Percentiles rank a stretch among this genome's conserved stretches.
phyloP scores from a whole-genome alignment of 1,140 invertebrate species.

The Ericerus pela region DNA sequence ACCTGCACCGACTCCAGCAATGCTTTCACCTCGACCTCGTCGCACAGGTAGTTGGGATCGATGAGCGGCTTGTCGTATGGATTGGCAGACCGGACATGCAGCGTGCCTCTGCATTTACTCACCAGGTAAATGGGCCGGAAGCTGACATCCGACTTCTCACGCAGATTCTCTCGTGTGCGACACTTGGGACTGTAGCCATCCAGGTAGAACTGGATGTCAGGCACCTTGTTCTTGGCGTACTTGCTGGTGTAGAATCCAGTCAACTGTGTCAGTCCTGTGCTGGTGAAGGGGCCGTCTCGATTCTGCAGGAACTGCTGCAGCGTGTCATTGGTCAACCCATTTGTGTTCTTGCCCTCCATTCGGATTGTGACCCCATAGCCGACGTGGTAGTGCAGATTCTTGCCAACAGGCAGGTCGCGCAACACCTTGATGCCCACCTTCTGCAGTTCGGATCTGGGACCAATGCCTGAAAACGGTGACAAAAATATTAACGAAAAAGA shows the following conservation, averaged over 20 bases:
- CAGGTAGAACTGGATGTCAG: constrained; percentile 48
- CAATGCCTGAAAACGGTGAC: too few relatives aligned
- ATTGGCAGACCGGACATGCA: constrained; percentile 30
- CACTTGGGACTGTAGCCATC: constrained; percentile 47
- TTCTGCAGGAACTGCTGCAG: constrained; percentile 31
- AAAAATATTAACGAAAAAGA: too few relatives aligned
- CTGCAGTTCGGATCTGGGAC: constrained; percentile 40
- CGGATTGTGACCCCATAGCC: constrained; percentile 31
- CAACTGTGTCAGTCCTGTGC: constrained; percentile 35
- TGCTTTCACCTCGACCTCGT: constrained; percentile 47
- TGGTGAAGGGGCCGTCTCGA: constrained; percentile 32
- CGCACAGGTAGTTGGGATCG: constrained; percentile 60
- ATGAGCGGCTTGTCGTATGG: constrained; percentile 57
- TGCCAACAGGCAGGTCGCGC: constrained; percentile 40
- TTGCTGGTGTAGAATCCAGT: constrained; percentile 25
- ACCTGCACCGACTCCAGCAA: constrained; percentile 35
- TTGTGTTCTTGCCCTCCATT: constrained; percentile 27
- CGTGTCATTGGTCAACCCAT: constrained; percentile 27
- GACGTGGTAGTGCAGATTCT: constrained; percentile 41
- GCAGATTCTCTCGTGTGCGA: too few relatives aligned
- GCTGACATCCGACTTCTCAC: not conserved
- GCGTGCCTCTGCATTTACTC: constrained; percentile 9
- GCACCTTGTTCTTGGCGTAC: constrained; percentile 19
- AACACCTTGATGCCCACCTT: constrained; percentile 33
- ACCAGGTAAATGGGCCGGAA: constrained; percentile 8